phyloP scores from a whole-genome alignment of 2,113 vertebrate genomes.

The Lepidothrix coronata region DNA sequence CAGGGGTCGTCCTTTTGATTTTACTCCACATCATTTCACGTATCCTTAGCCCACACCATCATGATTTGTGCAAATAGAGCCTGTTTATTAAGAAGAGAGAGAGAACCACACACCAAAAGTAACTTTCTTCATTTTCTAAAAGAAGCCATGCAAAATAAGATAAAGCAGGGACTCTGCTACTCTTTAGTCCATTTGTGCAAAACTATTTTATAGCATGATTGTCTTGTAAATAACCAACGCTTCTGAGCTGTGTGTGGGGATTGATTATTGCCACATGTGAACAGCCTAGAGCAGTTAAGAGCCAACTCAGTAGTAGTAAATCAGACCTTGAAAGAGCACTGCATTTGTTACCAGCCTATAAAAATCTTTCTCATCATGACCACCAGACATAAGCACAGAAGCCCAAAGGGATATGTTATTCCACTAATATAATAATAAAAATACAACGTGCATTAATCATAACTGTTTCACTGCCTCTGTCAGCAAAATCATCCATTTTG shows the following conservation, averaged over 20 bases:
- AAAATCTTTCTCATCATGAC: neutral
- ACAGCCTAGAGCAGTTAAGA: neutral
- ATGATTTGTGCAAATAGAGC: neutral
- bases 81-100: neutral
- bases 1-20: constrained; percentile 32
- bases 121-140: neutral
- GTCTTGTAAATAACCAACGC: neutral
- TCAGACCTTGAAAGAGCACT: neutral
- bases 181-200: neutral
- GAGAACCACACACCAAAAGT: neutral
- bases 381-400: neutral
- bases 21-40: neutral
- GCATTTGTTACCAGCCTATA: neutral
- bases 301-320: neutral
- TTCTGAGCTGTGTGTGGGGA: neutral
- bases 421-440: neutral
- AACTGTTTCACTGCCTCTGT: neutral
- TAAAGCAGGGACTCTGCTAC: neutral
- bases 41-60: neutral
- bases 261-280: constrained; percentile 30
- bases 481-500: neutral
- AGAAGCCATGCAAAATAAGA: neutral
- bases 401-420: neutral
- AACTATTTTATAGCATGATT: neutral
- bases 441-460: neutral